Evolutionary conservation across 2,888 invertebrate genomes (phyloP).

Genomic region (Sphaerophoria taeniata): DNA sequence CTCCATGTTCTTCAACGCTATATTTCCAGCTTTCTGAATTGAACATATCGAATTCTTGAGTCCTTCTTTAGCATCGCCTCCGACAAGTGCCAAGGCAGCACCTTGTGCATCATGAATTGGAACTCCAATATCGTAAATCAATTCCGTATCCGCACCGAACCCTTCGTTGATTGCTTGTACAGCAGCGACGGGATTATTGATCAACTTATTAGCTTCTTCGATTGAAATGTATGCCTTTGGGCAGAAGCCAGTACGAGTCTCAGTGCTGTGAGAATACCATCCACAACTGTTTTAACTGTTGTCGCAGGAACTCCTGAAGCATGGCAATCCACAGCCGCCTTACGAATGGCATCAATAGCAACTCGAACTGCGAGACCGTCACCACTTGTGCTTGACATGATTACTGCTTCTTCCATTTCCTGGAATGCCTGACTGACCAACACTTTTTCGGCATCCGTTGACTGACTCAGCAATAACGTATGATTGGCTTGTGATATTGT

Average conservation of each 20-base stretch:
- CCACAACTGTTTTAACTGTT: not conserved
- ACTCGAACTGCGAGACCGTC: not conserved
- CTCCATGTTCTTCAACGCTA: not conserved
- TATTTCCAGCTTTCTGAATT: not conserved
- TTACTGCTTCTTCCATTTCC: not conserved
- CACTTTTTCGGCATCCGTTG: not conserved
- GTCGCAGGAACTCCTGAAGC: not conserved
- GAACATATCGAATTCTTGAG: not conserved
- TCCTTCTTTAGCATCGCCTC: not conserved
- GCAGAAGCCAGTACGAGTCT: not conserved
- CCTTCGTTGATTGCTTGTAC: not conserved
- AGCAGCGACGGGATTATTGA: not conserved
- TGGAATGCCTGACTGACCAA: not conserved
- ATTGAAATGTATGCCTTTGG: not conserved
- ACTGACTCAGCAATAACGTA: not conserved
- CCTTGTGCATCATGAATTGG: constrained; percentile 19
- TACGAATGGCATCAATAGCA: not conserved
- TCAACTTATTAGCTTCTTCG: not conserved
- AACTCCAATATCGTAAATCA: not conserved
- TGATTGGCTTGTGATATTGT: not conserved
- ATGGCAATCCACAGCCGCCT: not conserved
- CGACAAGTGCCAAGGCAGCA: not conserved
- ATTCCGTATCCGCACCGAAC: not conserved
- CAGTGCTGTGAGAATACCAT: not conserved
- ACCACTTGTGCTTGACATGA: not conserved